These are phyloP conservation scores for Menidia menidia DNA, from an alignment of 2,797 vertebrate species.

Conservation along the genomic window DNA sequence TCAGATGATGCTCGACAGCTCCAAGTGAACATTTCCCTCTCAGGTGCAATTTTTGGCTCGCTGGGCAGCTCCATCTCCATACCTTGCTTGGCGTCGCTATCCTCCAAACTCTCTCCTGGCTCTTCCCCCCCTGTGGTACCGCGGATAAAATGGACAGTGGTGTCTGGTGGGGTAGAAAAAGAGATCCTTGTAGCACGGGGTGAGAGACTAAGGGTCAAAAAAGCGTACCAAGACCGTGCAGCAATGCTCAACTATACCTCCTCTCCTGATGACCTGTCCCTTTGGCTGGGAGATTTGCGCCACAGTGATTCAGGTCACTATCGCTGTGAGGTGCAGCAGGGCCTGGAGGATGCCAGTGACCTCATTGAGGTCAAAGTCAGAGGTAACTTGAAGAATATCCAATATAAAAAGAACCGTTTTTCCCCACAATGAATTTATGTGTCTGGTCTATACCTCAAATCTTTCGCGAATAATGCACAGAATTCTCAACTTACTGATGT, in stretches of 20 bases:
- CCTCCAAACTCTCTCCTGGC: slow-evolving; percentile 67
- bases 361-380: slow-evolving; percentile 89
- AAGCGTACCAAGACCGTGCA: slow-evolving; percentile 86
- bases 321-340: slow-evolving; percentile 93
- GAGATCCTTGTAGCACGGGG: slow-evolving; percentile 93
- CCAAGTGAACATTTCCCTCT: slow-evolving; percentile 84
- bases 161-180: slow-evolving; percentile 84
- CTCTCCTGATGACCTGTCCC: slow-evolving; percentile 84
- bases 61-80: slow-evolving; percentile 89
- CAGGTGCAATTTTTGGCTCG: slow-evolving; percentile 74
- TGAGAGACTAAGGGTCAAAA: slow-evolving; percentile 90
- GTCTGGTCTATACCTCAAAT: not conserved
- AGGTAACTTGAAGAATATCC: slow-evolving; percentile 78
- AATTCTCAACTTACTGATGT: not conserved
- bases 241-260: slow-evolving; percentile 86
- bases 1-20: slow-evolving; percentile 85
- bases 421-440: too few relatives aligned
- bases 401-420: not conserved
- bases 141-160: slow-evolving; percentile 92
- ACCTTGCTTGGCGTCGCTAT: slow-evolving; percentile 88
- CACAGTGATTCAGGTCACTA: slow-evolving; percentile 93
- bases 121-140: slow-evolving; percentile 76
- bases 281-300: slow-evolving; percentile 86
- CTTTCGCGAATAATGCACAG: not conserved
- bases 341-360: slow-evolving; percentile 92